Percentiles rank a stretch among this genome's conserved stretches.
These are phyloP conservation scores for Nephrocerus scutellatus DNA, from an alignment of 2,888 invertebrate species.

Conservation along the genomic window DNA sequence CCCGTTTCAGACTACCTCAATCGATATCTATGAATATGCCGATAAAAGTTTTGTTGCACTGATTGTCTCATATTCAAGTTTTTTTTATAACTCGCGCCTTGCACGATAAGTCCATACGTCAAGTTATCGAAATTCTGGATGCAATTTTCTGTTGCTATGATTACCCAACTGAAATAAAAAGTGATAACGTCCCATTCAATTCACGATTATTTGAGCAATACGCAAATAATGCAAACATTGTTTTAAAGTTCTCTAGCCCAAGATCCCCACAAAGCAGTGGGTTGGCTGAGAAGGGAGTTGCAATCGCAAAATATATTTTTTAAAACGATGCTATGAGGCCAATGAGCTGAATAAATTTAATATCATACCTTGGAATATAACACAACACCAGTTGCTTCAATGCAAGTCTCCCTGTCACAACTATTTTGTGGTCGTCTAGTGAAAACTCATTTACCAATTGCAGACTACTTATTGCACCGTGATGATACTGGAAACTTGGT, in stretches of 20 bases:
- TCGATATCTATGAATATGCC: slow-evolving; percentile 10
- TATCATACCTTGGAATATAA: slow-evolving; percentile 23
- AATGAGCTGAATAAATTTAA: slow-evolving; percentile 12
- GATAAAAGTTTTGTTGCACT: slow-evolving; percentile 8
- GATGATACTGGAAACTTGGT: slow-evolving; percentile 9
- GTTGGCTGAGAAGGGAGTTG: slow-evolving; percentile 20
- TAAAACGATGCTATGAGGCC: slow-evolving; percentile 21
- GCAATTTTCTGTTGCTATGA: slow-evolving; percentile 21
- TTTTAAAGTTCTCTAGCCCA: slow-evolving; percentile 17
- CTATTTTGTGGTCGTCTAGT: slow-evolving; percentile 20
- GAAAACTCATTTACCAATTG: slow-evolving; percentile 19
- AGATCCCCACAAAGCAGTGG: too few relatives aligned
- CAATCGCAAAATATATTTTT: slow-evolving; percentile 18
- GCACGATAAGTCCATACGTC: slow-evolving; percentile 5
- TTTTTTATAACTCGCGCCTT: too few relatives aligned
- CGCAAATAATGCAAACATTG: slow-evolving; percentile 8
- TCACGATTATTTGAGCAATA: slow-evolving; percentile 16
- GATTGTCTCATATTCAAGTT: too few relatives aligned
- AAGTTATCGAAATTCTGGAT: slow-evolving; percentile 8
- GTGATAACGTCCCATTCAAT: slow-evolving; percentile 18
- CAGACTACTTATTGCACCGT: slow-evolving; percentile 11
- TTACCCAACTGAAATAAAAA: slow-evolving; percentile 22
- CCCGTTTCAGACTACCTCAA: slow-evolving; percentile 9
- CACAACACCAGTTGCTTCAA: slow-evolving; percentile 17
- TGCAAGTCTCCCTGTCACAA: slow-evolving; percentile 13